Base-by-base conservation (phyloP, 2,113 vertebrate species). In the Lycocorax pyrrhopterus region DNA sequence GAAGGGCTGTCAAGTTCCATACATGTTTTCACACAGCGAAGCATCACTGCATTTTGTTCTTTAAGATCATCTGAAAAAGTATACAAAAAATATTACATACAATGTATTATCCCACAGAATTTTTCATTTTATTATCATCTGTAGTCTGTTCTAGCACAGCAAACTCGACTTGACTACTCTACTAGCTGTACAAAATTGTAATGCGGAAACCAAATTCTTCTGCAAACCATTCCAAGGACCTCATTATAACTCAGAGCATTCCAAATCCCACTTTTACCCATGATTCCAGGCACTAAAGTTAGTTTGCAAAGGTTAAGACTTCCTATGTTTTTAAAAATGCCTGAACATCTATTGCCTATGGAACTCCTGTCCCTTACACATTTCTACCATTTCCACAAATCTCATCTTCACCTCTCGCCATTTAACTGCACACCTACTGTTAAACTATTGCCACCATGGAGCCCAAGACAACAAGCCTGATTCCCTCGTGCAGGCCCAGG, bases 1-100 rank as follows among this genome's bases (percentile, higher is more conserved):
- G 96, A 85, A 89, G 97, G 97, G 19, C 90, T 84, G 51, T 99
- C 99, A 13, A 99, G 96, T 51, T 98, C 97, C 83, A 99, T 93
- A 94, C 99, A 99, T 29, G 97, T 22, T 63, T 98, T 97, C 85
- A 99, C 93, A 5, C 5, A 93, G 55, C 18, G 93, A 87, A 99
- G 94, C 98, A 97, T 98, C 25, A 10, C 43, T 78, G 96, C 68
- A 6, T 95, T 94, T 39, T 83, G 43, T 35, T 85, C 62, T 33
- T 55, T 26, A 35, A 62, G 16, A 74, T 81, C 76, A 72, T 22
- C 98, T 98, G 83, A 67, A 90, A 79, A 82, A 92, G 14, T 9
- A 87, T 30, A 84, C 3, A n/a, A 82, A 67, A 93, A 25, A 29
- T 25, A 60, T 39, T 55, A 67, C 16, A 90, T 39, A 16, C 21